Percentiles rank a stretch among this genome's conserved stretches.
Conservation (phyloP, 1,140 invertebrate genomes). For the Tribolium castaneum region DNA sequence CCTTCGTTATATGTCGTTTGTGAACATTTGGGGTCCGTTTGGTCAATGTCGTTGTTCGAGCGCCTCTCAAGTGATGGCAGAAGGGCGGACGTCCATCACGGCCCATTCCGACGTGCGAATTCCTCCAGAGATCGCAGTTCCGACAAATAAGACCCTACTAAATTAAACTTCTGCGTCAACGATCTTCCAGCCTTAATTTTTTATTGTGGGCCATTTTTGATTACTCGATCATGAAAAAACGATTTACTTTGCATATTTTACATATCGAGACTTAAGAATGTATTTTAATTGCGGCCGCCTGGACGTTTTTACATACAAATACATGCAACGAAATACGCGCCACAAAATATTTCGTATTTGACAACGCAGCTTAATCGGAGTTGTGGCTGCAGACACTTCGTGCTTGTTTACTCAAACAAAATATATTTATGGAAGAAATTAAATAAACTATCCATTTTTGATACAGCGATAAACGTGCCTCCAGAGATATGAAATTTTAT, state of each 20-base stretch:
- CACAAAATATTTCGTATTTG: background rate
- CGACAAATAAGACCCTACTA: slow-evolving; percentile 16
- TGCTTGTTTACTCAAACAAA: background rate
- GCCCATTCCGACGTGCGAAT: slow-evolving; percentile 13
- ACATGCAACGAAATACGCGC: background rate
- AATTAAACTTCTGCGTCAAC: slow-evolving; percentile 13
- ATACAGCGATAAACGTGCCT: background rate
- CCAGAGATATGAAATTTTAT: background rate
- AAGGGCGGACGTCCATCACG: slow-evolving; percentile 16
- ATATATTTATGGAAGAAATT: background rate
- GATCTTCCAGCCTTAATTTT: background rate
- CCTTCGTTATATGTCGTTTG: background rate
- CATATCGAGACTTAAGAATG: slow-evolving; percentile 16
- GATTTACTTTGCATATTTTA: slow-evolving; percentile 23
- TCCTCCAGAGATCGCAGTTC: slow-evolving; percentile 5
- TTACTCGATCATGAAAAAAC: slow-evolving; percentile 12
- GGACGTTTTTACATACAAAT: slow-evolving; percentile 15
- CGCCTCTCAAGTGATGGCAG: background rate
- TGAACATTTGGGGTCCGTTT: slow-evolving; percentile 9
- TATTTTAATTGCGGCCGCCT: background rate
- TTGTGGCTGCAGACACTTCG: background rate
- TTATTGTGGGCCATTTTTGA: background rate
- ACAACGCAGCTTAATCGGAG: too few relatives aligned
- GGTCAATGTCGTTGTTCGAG: slow-evolving; percentile 10
- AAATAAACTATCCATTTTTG: background rate